phyloP scores from a whole-genome alignment of 2,113 vertebrate genomes.

The Anas platyrhynchos region DNA sequence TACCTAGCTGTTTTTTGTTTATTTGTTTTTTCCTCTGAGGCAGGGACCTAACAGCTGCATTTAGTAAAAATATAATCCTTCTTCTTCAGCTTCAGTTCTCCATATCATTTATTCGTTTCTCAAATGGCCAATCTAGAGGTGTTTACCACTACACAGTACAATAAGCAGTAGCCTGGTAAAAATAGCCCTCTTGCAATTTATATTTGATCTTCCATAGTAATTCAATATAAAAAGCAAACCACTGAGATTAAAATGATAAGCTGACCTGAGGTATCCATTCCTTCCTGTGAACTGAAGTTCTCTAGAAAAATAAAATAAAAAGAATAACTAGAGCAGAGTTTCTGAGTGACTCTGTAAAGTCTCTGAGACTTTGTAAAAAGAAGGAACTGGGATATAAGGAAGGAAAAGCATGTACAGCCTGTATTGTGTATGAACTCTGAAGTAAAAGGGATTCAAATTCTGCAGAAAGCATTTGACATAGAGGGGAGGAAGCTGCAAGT shows the following conservation, averaged over 20 bases:
- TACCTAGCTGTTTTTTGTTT: not conserved
- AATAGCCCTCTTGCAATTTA: not conserved
- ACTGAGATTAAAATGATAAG: not conserved
- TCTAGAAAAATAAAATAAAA: not conserved
- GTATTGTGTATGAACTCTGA: not conserved
- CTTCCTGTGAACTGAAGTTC: not conserved
- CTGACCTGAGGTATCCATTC: not conserved
- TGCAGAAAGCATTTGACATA: not conserved
- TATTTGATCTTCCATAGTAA: not conserved
- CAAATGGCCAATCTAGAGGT: not conserved
- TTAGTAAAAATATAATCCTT: not conserved
- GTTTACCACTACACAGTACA: not conserved
- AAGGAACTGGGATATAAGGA: not conserved
- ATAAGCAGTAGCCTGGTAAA: not conserved
- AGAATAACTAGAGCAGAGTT: not conserved
- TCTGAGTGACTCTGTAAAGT: not conserved
- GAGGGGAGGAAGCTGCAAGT: not conserved
- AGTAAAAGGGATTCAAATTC: not conserved
- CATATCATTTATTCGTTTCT: not conserved
- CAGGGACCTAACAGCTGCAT: not conserved
- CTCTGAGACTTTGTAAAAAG: not conserved
- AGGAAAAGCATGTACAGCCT: fast-evolving
- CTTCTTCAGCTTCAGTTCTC: not conserved
- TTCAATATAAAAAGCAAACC: not conserved
- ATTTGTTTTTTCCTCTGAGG: not conserved